Evolutionary conservation across 2,113 vertebrate genomes (phyloP).

Genomic region (Harpagus bidentatus): DNA sequence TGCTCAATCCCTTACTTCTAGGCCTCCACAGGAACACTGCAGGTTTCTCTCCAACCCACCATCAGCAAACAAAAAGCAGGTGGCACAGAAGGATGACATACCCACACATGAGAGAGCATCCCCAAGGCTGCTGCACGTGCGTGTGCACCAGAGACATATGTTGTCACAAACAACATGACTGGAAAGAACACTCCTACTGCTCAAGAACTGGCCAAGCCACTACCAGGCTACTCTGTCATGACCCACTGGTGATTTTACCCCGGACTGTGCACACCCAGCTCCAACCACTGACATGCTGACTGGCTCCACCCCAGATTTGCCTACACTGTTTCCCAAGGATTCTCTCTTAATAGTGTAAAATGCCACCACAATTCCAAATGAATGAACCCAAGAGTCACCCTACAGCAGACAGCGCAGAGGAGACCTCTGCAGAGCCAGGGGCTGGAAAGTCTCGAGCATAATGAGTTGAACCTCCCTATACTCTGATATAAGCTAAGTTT

Average conservation of each 20-base stretch:
- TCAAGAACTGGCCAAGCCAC: neutral
- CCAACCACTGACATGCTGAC: neutral
- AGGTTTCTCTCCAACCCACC: neutral
- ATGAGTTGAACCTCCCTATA: neutral
- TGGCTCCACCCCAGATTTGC: neutral
- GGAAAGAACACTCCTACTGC: neutral
- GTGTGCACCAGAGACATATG: neutral
- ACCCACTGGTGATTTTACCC: neutral
- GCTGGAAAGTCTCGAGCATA: neutral
- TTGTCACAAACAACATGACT: neutral
- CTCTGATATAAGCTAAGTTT: neutral
- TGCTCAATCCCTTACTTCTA: neutral
- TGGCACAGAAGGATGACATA: neutral
- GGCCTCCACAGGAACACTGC: fast-evolving
- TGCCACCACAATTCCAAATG: neutral
- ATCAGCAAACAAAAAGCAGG: neutral
- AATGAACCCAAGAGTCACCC: neutral
- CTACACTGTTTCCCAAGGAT: neutral
- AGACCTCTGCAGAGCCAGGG: neutral
- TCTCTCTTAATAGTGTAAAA: neutral
- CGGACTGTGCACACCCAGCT: neutral
- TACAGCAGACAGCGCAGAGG: too few relatives aligned
- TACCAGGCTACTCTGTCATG: neutral
- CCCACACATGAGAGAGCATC: neutral
- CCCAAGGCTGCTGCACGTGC: neutral